Percentiles rank a stretch among this genome's conserved stretches.
These are phyloP conservation scores for Paelopatides confundens DNA, from an alignment of 53 echinoderm and acorn worm genomes.

Conservation along the genomic window DNA sequence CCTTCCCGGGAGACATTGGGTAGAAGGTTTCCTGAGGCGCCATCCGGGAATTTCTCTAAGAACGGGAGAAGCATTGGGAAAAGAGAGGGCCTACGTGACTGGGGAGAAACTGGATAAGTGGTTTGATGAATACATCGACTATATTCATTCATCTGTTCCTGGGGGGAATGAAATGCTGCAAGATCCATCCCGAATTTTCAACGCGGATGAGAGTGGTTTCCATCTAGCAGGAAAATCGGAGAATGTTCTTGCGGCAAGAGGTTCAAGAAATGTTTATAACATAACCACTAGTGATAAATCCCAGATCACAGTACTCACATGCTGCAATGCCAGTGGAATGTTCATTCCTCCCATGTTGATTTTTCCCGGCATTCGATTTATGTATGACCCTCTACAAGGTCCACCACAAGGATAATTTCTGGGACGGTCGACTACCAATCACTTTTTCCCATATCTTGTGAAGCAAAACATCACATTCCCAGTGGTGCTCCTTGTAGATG, in stretches of 20 bases:
- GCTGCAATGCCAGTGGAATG: conserved; percentile 20
- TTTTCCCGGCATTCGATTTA: conserved; percentile 34
- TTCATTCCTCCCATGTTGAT: conserved; percentile 41
- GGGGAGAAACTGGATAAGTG: conserved; percentile 49
- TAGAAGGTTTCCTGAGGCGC: conserved; percentile 5
- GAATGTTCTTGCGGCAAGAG: conserved; percentile 50
- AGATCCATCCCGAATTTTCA: conserved; percentile 53
- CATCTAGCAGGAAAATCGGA: conserved; percentile 37
- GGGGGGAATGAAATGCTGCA: conserved; percentile 22
- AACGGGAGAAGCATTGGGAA: conserved; percentile 46
- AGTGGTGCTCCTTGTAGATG: conserved; percentile 44
- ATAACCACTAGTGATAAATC: conserved; percentile 13
- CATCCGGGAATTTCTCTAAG: conserved; percentile 34
- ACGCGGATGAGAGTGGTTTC: conserved; percentile 69
- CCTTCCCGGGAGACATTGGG: conserved; percentile 45
- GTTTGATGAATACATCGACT: conserved; percentile 32
- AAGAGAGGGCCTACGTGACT: conserved; percentile 59
- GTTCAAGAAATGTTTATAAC: conserved; percentile 36
- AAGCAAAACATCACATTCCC: background rate
- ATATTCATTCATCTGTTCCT: background rate
- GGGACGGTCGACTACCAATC: conserved; percentile 46
- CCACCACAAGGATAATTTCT: conserved; percentile 41
- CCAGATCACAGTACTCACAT: conserved; percentile 39
- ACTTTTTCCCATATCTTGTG: conserved; percentile 4
- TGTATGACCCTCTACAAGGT: conserved; percentile 46